Evolutionary conservation across 2,888 invertebrate genomes (phyloP).

Genomic region (Cyclophora albipunctata): DNA sequence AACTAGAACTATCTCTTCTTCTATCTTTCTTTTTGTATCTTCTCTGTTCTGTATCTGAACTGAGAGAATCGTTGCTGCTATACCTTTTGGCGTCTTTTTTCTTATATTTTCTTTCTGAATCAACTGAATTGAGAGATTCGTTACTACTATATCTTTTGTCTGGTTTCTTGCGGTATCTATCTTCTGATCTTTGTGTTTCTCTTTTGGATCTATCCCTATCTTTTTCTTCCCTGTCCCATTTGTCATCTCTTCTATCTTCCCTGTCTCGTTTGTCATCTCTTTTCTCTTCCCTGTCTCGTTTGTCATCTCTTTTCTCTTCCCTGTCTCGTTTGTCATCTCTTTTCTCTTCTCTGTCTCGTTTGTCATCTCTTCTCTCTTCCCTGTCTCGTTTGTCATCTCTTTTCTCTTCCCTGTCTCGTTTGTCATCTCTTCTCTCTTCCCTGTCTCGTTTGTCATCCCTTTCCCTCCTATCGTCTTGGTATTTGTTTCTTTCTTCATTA

Average conservation of each 20-base stretch:
- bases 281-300: background rate
- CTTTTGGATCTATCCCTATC: slow-evolving; percentile 18
- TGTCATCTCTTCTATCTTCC: background rate
- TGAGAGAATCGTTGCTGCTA: slow-evolving; percentile 22
- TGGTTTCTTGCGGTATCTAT: slow-evolving; percentile 16
- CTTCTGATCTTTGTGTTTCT: slow-evolving; percentile 19
- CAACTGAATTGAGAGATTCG: slow-evolving; percentile 14
- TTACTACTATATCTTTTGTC: slow-evolving; percentile 13
- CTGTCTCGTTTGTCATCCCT: too few species aligned
- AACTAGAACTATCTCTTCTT: slow-evolving; percentile 43
- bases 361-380: slow-evolving; percentile 1
- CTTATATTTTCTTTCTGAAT: slow-evolving; percentile 9
- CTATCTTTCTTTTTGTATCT: slow-evolving; percentile 35
- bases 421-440: slow-evolving; percentile 4
- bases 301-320: background rate
- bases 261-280: slow-evolving; percentile 4
- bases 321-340: slow-evolving; percentile 4
- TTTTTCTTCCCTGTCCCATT: slow-evolving; percentile 8
- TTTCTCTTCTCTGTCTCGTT: background rate
- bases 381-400: slow-evolving; percentile 1
- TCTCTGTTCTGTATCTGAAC: slow-evolving; percentile 33
- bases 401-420: slow-evolving; percentile 2
- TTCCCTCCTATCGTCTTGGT: slow-evolving; percentile 5
- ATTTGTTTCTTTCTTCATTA: slow-evolving; percentile 4
- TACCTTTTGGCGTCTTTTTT: slow-evolving; percentile 16